Evolutionary conservation across 2,113 vertebrate species (phyloP).

Genomic region (Prionailurus viverrinus): DNA sequence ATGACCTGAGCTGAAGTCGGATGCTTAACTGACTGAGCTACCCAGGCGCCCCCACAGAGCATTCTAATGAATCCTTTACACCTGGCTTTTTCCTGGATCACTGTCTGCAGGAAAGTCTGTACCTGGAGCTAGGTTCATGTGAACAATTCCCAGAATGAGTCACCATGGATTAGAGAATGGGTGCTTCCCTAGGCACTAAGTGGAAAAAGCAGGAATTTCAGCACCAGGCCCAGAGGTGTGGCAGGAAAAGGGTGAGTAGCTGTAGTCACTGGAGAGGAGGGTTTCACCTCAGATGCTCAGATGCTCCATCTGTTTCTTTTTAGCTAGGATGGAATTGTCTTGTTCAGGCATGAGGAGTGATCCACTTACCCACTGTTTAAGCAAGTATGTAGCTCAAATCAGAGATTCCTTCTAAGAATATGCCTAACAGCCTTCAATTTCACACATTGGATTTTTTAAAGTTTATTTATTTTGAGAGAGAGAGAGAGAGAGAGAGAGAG

Average conservation of each 20-base stretch:
- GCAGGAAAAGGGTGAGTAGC: not conserved
- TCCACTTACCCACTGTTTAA: not conserved
- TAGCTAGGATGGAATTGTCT: not conserved
- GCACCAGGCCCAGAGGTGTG: not conserved
- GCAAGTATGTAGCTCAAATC: not conserved
- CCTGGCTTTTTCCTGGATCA: not conserved
- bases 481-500: no score
- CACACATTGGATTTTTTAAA: not conserved
- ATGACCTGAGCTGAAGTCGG: no score
- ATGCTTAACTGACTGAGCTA: no score
- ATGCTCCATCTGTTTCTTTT: slow-evolving; percentile 7
- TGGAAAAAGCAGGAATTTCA: not conserved
- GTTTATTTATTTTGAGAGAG: not conserved
- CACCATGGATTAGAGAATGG: not conserved
- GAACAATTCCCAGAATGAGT: not conserved
- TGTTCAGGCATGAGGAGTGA: slow-evolving; percentile 31
- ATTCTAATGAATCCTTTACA: not conserved
- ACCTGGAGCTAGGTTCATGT: not conserved
- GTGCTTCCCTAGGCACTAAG: not conserved
- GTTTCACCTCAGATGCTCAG: not conserved
- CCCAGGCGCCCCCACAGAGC: not conserved
- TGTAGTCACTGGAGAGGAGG: not conserved
- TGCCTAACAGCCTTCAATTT: not conserved
- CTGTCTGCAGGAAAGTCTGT: not conserved
- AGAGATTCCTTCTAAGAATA: slow-evolving; percentile 18